A percentile compares a stretch with the other conserved stretches of the same genome.
phyloP scores from a whole-genome alignment of 2,113 vertebrate genomes.

The Sorex araneus region DNA sequence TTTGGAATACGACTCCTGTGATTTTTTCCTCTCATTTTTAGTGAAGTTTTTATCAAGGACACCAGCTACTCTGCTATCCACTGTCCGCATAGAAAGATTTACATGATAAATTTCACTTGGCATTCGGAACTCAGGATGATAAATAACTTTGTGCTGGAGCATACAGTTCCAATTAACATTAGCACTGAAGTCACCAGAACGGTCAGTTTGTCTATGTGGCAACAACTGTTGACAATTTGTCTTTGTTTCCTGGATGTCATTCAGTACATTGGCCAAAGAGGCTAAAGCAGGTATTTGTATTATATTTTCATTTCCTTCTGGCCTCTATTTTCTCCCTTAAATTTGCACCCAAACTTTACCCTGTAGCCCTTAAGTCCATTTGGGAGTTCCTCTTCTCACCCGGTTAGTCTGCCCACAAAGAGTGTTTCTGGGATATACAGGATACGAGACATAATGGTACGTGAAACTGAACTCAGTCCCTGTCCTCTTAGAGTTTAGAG shows the following conservation, averaged over 20 bases:
- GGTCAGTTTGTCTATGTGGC: constrained; percentile 67
- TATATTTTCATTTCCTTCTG: constrained; percentile 46
- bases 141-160: constrained; percentile 63
- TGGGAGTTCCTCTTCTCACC: constrained; percentile 10
- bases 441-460: background rate
- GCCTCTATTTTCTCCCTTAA: background rate
- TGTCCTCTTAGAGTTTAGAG: background rate
- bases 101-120: constrained; percentile 75
- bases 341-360: constrained; percentile 46
- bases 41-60: constrained; percentile 69
- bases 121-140: constrained; percentile 75
- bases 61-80: constrained; percentile 67
- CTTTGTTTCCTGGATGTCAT: constrained; percentile 71
- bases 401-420: background rate
- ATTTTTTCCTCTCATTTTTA: constrained; percentile 10
- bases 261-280: constrained; percentile 59
- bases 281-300: constrained; percentile 38
- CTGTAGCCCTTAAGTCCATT: background rate
- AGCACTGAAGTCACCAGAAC: constrained; percentile 74
- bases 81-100: constrained; percentile 63
- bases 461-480: background rate
- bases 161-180: constrained; percentile 72
- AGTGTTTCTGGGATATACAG: constrained; percentile 5
- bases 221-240: constrained; percentile 69
- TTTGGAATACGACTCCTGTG: constrained; percentile 20